Conservation (phyloP, 1,140 invertebrate genomes). For the Vanessa tameamea region DNA sequence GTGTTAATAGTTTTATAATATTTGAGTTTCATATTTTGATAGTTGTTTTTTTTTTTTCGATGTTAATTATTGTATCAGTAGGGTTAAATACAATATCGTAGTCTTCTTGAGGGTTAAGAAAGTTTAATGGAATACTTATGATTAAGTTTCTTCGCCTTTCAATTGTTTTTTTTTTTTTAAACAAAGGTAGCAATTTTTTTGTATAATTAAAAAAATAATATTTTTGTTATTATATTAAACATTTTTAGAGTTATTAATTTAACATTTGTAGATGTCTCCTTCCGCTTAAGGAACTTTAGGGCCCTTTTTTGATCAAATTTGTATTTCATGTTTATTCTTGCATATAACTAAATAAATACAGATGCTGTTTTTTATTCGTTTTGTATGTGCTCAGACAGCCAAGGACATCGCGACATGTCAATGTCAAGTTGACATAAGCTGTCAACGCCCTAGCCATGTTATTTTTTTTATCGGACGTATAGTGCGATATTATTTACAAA, state of each 20-base stretch:
- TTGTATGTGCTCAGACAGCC: constrained; percentile 36
- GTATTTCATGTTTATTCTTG: constrained; percentile 31
- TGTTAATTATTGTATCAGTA: not conserved
- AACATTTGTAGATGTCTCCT: not conserved
- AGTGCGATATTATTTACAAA: not conserved
- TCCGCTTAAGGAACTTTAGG: not conserved
- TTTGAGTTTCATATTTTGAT: constrained; percentile 8
- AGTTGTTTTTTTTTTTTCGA: not conserved
- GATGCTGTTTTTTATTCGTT: constrained; percentile 31
- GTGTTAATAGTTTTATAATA: constrained; percentile 21
- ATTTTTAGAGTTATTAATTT: not conserved
- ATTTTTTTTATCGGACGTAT: constrained; percentile 20
- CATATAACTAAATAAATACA: constrained; percentile 42
- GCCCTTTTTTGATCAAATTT: not conserved
- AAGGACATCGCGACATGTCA: constrained; percentile 37
- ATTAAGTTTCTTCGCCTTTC: no score
- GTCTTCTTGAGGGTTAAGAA: no score
- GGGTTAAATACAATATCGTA: no score
- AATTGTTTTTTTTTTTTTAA: no score
- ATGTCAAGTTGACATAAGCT: constrained; percentile 39
- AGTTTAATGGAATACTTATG: no score
- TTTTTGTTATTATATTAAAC: not conserved
- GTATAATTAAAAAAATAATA: no score
- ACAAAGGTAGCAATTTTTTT: no score
- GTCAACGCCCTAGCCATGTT: constrained; percentile 36